Evolutionary conservation across 2,113 vertebrate genomes (phyloP), one percentile per base, ranked within the genome.

Genomic region (Prionailurus viverrinus): DNA sequence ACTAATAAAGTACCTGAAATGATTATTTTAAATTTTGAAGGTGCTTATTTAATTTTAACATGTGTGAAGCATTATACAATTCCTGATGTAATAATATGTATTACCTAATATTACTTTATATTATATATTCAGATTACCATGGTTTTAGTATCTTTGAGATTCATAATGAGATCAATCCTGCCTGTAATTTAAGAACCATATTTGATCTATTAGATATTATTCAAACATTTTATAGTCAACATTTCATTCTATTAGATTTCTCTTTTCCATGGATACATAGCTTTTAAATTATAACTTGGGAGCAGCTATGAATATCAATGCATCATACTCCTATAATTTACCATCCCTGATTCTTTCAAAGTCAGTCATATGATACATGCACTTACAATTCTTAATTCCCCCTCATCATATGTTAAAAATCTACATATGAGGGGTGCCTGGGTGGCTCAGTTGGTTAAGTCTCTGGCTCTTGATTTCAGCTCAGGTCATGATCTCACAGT

Each of bases 181-280:
- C 25, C 25, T 91, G 36, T 11, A 91, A 23, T 65, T 90, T 91
- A 69, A 95, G 48, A 88, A 83, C 39, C 8, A 33, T 58, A 69
- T 74, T 65, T 80, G n/a, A 53, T 87, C n/a, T 74, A 55, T 74
- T 41, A 92, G 14, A 16, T 87, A 87, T 55, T 81, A 73, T 94
- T 94, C 78, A 74, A 81, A 91, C 29, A 81, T 36, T 81, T 80
- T 81, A n/a, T 41, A 91, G 55, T 85, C n/a, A 93, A 86, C n/a
- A 90, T 90, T 86, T 87, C 48, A 12, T 80, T 84, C 39, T 27
- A 61, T 63, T 95, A 93, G 61, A 61, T 76, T 78, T 78, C 29
- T 71, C 86, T 83, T 88, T 93, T 91, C 45, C 29, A 81, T 18
- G 51, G 36, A 45, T 10, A 86, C 6, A 33, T 74, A 53, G 25